A percentile compares a stretch with the other conserved stretches of the same genome.
These are phyloP conservation scores for Ormyrus thymus DNA, from an alignment of 2,888 invertebrate genomes.

Conservation along the genomic window DNA sequence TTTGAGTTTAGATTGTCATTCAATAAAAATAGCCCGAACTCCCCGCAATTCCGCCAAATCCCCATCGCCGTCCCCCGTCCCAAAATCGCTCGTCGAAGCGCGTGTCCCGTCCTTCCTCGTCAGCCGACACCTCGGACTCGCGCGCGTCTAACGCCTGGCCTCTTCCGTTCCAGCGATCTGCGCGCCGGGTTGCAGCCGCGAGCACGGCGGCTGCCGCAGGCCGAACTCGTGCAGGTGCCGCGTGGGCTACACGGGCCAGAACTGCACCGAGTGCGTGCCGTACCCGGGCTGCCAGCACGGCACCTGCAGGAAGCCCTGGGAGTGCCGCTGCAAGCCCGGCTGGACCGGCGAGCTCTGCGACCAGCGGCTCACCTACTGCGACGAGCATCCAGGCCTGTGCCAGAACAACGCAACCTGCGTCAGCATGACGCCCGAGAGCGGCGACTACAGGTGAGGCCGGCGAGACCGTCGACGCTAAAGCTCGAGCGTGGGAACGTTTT, in stretches of 20 bases:
- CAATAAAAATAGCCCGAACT: no score
- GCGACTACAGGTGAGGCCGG: constrained; percentile 80
- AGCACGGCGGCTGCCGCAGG: constrained; percentile 88
- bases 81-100: constrained; percentile 53
- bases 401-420: constrained; percentile 89
- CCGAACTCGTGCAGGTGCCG: constrained; percentile 90
- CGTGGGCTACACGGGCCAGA: constrained; percentile 90
- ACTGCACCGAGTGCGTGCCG: constrained; percentile 84
- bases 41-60: no score
- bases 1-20: no score
- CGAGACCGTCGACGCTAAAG: neutral
- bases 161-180: constrained; percentile 83
- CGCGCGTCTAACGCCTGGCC: no score
- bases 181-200: constrained; percentile 86
- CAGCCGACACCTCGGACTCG: no score
- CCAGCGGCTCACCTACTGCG: constrained; percentile 91
- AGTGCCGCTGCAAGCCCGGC: constrained; percentile 90
- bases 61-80: no score
- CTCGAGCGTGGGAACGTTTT: no score
- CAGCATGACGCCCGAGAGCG: constrained; percentile 86
- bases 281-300: constrained; percentile 95
- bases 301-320: constrained; percentile 89
- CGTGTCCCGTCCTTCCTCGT: neutral
- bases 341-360: constrained; percentile 96
- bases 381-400: constrained; percentile 84